Evolutionary conservation across 2,888 invertebrate genomes (phyloP).

Genomic region (Parnassius glacialis): DNA sequence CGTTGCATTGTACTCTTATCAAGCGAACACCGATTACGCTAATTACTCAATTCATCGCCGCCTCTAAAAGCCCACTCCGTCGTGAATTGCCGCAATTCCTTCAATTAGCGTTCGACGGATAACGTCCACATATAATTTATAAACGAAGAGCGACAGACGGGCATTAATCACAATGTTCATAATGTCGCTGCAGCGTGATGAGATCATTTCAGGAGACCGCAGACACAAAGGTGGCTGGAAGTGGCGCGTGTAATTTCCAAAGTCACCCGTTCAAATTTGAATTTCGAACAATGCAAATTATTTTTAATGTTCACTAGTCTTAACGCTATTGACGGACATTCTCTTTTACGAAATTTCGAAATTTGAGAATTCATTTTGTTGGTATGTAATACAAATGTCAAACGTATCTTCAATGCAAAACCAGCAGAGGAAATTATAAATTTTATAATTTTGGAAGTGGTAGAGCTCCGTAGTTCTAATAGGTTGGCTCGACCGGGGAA

Average conservation of each 20-base stretch:
- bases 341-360: too few relatives aligned
- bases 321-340: too few relatives aligned
- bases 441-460: too few relatives aligned
- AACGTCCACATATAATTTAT: constrained; percentile 55
- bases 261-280: constrained; percentile 8
- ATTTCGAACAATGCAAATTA: constrained; percentile 20
- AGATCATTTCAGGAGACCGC: constrained; percentile 47
- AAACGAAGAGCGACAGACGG: constrained; percentile 45
- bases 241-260: constrained; percentile 10
- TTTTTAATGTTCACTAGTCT: not conserved
- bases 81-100: constrained; percentile 64
- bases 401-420: too few relatives aligned
- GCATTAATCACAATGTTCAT: constrained; percentile 59
- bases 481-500: too few relatives aligned
- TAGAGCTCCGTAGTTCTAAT: too few relatives aligned
- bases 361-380: too few relatives aligned
- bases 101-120: constrained; percentile 70
- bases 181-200: constrained; percentile 50
- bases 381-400: too few relatives aligned
- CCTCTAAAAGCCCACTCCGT: constrained; percentile 40
- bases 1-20: constrained; percentile 31
- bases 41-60: constrained; percentile 67
- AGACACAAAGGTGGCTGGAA: constrained; percentile 6
- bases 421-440: too few relatives aligned
- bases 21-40: constrained; percentile 34